These are phyloP conservation scores for Alcedo quadribrachys DNA, from an alignment of 2,797 vertebrate species.

Conservation along the genomic window DNA sequence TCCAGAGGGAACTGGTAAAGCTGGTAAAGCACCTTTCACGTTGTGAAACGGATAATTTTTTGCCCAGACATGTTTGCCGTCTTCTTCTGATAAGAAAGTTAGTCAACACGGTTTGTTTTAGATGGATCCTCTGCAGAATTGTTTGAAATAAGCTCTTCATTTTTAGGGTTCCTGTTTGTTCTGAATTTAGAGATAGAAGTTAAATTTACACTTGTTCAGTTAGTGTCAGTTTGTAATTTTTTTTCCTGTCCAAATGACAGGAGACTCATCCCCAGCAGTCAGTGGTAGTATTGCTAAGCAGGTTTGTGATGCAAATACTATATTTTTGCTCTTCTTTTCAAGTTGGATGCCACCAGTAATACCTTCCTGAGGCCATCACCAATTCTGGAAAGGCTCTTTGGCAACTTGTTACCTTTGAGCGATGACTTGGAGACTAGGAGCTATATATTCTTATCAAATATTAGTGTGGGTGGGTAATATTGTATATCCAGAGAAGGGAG, in stretches of 20 bases:
- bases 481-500: neutral
- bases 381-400: neutral
- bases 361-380: rapidly evolving
- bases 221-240: neutral
- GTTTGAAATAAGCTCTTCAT: neutral
- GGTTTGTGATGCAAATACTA: neutral
- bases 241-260: neutral
- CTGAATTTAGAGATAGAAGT: neutral
- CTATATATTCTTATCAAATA: neutral
- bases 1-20: neutral
- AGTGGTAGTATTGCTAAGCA: neutral
- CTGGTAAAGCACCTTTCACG: neutral
- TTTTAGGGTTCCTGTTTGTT: neutral
- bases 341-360: neutral
- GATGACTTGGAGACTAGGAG: neutral
- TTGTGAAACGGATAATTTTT: neutral
- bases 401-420: neutral
- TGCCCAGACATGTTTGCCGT: neutral
- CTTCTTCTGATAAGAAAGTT: neutral
- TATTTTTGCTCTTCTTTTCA: neutral
- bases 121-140: neutral
- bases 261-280: neutral
- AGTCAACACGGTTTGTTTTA: neutral
- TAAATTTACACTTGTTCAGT: neutral
- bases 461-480: neutral